Conservation (phyloP, 1,140 invertebrate genomes). For the Rhagoletis pomonella region DNA sequence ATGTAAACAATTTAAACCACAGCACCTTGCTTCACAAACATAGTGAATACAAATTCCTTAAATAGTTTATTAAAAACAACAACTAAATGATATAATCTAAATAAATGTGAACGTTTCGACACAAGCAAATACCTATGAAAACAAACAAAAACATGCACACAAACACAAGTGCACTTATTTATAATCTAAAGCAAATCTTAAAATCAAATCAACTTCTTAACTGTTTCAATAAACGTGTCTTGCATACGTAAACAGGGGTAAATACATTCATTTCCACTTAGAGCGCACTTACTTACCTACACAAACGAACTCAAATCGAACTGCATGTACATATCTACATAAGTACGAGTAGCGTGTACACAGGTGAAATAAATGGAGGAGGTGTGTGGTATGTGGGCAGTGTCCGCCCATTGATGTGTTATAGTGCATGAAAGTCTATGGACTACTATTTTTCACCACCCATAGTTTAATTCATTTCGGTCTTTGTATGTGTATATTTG, state of each 20-base stretch:
- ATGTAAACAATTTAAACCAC: not conserved
- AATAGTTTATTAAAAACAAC: not conserved
- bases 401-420: not conserved
- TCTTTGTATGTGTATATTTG: not conserved
- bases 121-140: not conserved
- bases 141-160: not conserved
- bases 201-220: conserved; percentile 53
- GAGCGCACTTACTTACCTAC: not conserved
- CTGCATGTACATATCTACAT: not conserved
- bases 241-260: conserved; percentile 49
- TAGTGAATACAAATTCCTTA: not conserved
- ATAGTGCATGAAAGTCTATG: not conserved
- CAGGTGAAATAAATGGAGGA: not conserved
- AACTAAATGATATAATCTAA: not conserved
- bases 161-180: not conserved
- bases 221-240: conserved; percentile 51
- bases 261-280: conserved; percentile 49
- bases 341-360: not conserved
- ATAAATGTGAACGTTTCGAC: not conserved
- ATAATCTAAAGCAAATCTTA: conserved; percentile 52
- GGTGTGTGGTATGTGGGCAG: not conserved
- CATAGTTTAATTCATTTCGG: not conserved
- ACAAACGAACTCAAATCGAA: conserved; percentile 2
- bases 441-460: not conserved
- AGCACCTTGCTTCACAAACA: not conserved